Conservation (phyloP, 2,888 invertebrate species). For the Microplitis deprimator region DNA sequence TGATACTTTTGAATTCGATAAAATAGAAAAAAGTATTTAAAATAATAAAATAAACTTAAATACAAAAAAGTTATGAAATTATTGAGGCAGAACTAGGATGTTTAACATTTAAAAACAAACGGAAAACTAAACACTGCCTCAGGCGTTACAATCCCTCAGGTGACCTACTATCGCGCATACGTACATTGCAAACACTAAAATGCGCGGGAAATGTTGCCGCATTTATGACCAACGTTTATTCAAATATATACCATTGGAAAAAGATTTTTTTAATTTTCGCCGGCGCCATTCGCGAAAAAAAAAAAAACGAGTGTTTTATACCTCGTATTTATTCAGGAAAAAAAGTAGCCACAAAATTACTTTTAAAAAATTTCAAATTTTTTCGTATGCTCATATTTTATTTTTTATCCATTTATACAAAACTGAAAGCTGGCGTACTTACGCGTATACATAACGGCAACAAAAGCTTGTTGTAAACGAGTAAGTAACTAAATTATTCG, state of each 20-base stretch:
- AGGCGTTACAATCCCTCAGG: not conserved
- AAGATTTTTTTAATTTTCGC: not conserved
- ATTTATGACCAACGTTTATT: not conserved
- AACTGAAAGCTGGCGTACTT: not conserved
- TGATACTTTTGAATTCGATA: too few species aligned
- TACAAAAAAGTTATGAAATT: not conserved
- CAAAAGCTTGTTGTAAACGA: not conserved
- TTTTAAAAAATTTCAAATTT: too few species aligned
- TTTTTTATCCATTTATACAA: not conserved
- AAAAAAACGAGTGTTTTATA: not conserved
- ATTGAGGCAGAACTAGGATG: not conserved
- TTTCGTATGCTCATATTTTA: not conserved
- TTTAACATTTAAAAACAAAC: not conserved
- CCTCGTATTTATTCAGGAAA: too few species aligned
- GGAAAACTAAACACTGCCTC: not conserved
- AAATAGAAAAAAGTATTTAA: not conserved
- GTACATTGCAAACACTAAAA: not conserved
- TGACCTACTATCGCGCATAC: not conserved
- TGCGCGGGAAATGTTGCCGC: not conserved
- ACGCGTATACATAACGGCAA: not conserved
- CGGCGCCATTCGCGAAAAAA: too few species aligned
- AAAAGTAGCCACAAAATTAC: too few species aligned
- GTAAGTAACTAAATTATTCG: slow-evolving; percentile 9
- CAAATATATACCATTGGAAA: not conserved
- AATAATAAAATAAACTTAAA: not conserved